Evolutionary conservation across 1,140 invertebrate species (phyloP).

Genomic region (Melipona quadrifasciata): DNA sequence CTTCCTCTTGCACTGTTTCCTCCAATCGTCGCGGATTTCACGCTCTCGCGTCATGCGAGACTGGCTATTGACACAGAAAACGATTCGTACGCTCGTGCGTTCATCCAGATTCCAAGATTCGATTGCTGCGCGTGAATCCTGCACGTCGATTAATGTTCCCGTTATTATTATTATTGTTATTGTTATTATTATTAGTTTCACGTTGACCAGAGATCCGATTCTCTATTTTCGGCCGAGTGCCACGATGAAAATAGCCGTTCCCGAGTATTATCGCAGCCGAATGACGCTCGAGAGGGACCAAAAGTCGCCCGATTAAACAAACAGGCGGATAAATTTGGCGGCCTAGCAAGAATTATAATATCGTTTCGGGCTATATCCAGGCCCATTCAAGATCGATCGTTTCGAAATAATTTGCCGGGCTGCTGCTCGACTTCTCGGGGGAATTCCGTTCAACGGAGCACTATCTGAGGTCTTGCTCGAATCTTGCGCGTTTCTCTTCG

Average conservation of each 20-base stretch:
- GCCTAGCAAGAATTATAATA: conserved; percentile 30
- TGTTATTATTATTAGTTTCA: conserved; percentile 11
- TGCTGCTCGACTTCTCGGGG: background rate
- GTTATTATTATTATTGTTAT: background rate
- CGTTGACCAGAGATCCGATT: background rate
- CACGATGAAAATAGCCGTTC: conserved; percentile 22
- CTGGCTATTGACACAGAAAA: conserved; percentile 32
- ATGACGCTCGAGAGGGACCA: conserved; percentile 21
- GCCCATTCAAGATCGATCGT: conserved; percentile 27
- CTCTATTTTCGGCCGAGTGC: conserved; percentile 23
- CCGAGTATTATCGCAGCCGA: conserved; percentile 25
- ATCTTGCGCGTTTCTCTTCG: background rate
- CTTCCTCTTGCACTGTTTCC: background rate
- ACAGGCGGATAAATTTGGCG: conserved; percentile 37
- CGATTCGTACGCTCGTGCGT: background rate
- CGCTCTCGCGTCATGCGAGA: background rate
- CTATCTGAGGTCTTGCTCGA: background rate
- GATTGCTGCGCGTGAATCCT: background rate
- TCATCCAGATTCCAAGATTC: background rate
- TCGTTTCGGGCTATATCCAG: conserved; percentile 13
- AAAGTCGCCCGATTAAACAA: conserved; percentile 36
- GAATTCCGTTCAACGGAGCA: background rate
- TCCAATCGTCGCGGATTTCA: background rate
- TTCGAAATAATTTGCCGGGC: conserved; percentile 3
- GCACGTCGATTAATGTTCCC: background rate